Base-by-base conservation (phyloP, 1,140 invertebrate species). In the Drosophila rhopaloa region DNA sequence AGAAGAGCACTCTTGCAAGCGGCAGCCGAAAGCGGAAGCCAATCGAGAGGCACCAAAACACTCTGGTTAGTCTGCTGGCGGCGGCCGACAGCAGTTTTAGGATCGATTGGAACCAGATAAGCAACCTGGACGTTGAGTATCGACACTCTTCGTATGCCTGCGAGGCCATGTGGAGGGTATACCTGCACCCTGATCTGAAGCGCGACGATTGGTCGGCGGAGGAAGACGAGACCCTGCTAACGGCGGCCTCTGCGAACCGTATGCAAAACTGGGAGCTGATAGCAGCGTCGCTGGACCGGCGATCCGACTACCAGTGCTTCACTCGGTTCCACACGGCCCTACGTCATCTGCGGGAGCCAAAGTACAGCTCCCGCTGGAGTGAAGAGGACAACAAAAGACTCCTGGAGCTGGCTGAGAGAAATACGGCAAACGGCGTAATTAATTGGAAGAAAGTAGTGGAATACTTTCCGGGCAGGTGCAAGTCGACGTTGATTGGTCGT, bases 251-350 rank as follows among this genome's bases (percentile, higher is more conserved):
- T 51, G 79, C 91, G 27, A 75, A 94, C 68, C 92, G 94, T 27
- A 51, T 85, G 70, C 94, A 95, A 81, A 92, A 96, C 79, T 96
- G 96, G 96, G 93, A 94, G 48, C 44, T 58, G 1, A 95, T 96
- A 73, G 94, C 95, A 0, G 51, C 89, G 43, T 81, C 93, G 76
- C 74, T 96, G 11, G 85, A 90, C 1, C 93, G 93, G 3, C 93
- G 96, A 37, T 94, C 94, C 14, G 94, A 93, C 8, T 96, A 95
- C 81, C 95, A 95, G 73, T 95, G 94, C 78, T 95, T 95, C 86
- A 93, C 95, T 4, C 94, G 95, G 74, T 95, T 93, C 79, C 93
- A 94, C 19, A 94, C 93, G 1, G 93, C 93, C 91, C 93, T 83
- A 40, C 81, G 63, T 46, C 56, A 46, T 41, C 76, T 82, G 60